Conservation (phyloP, 1,140 invertebrate species). For the Trichonephila inaurata region DNA sequence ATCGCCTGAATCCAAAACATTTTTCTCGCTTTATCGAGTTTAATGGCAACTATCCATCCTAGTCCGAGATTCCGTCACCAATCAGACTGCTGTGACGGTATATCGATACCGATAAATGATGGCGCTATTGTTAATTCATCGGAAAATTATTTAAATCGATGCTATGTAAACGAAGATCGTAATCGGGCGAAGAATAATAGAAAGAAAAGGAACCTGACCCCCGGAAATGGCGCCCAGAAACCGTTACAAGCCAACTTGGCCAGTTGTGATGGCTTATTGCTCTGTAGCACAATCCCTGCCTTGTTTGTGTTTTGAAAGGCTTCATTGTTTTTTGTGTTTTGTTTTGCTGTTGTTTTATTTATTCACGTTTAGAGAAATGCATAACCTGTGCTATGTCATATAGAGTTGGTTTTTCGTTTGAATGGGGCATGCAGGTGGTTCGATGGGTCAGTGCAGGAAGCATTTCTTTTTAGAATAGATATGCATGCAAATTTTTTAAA, state of each 20-base stretch:
- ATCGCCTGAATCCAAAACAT: background rate
- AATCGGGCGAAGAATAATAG: background rate
- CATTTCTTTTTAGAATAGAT: background rate
- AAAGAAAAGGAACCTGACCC: background rate
- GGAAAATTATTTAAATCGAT: constrained; percentile 1
- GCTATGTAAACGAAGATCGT: background rate
- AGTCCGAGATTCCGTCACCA: background rate
- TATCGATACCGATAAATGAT: background rate
- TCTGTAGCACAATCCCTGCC: background rate
- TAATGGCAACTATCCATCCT: background rate
- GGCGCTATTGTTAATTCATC: background rate
- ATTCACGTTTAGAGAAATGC: background rate
- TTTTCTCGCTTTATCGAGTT: constrained; percentile 4
- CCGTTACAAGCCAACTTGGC: background rate
- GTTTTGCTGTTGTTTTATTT: background rate
- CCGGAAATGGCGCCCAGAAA: background rate
- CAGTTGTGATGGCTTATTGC: background rate
- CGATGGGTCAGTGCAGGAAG: background rate
- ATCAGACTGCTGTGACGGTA: background rate
- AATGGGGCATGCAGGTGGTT: background rate
- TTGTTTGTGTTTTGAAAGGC: constrained; percentile 25
- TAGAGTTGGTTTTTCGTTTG: background rate
- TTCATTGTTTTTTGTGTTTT: constrained; percentile 8
- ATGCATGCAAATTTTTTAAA: background rate
- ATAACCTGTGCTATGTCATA: background rate